These are phyloP conservation scores for Cairina moschata DNA, from an alignment of 2,113 vertebrate species.

Conservation along the genomic window DNA sequence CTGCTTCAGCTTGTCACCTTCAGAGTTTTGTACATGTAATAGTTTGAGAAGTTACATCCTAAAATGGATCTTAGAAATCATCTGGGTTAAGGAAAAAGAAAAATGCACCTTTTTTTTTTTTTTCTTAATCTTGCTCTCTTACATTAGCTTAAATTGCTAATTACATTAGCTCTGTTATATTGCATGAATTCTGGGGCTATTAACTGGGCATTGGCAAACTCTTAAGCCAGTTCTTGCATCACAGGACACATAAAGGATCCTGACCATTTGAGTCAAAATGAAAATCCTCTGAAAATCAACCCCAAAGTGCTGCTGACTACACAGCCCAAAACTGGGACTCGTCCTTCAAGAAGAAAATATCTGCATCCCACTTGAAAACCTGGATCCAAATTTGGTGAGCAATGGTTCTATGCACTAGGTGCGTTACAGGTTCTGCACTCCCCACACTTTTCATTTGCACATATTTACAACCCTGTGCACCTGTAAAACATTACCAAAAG, in stretches of 20 bases:
- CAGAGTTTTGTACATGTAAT: neutral
- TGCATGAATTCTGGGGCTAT: neutral
- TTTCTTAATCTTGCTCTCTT: neutral
- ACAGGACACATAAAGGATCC: neutral
- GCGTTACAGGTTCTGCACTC: neutral
- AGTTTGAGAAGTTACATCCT: neutral
- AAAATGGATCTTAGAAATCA: neutral
- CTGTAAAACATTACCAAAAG: neutral
- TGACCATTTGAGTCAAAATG: neutral
- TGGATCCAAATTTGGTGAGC: neutral
- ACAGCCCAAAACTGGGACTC: neutral
- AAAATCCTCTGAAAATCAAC: neutral
- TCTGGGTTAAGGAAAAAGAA: neutral
- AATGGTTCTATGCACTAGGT: neutral
- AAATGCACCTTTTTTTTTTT: neutral
- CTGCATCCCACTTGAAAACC: fast-evolving
- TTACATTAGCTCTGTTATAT: too few relatives aligned
- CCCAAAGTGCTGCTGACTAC: neutral
- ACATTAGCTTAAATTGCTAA: neutral
- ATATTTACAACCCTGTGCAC: neutral
- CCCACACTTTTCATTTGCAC: neutral
- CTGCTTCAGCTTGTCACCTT: neutral
- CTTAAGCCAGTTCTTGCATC: neutral
- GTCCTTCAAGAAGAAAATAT: neutral
- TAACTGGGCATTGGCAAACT: neutral